These are phyloP conservation scores for Mallotus villosus DNA, from an alignment of 2,797 vertebrate species.

Conservation along the genomic window DNA sequence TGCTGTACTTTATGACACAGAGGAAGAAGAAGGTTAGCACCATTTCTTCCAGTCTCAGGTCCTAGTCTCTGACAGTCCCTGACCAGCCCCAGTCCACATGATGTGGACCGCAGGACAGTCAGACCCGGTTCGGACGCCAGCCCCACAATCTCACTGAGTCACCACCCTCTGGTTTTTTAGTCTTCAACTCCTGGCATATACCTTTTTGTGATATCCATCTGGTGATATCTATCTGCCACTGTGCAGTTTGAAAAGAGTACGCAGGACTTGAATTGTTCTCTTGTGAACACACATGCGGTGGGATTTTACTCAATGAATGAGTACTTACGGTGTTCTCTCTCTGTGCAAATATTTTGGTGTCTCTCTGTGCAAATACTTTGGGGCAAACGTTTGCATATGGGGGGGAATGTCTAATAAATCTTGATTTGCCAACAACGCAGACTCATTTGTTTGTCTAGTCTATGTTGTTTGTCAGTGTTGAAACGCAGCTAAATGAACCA, in stretches of 20 bases:
- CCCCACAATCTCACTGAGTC: constrained; percentile 2
- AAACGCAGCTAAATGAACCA: constrained; percentile 60
- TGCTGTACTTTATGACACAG: constrained; percentile 23
- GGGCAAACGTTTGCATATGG: constrained; percentile 26
- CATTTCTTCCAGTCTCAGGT: constrained; percentile 53
- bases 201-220: constrained; percentile 23
- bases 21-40: constrained; percentile 27
- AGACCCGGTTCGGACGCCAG: neutral
- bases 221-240: constrained; percentile 48
- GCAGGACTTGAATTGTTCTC: constrained; percentile 18
- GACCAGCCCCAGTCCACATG: constrained; percentile 16
- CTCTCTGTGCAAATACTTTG: constrained; percentile 44
- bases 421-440: constrained; percentile 53
- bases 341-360: constrained; percentile 39
- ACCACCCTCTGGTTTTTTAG: constrained; percentile 30
- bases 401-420: constrained; percentile 60
- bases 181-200: constrained; percentile 6
- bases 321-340: constrained; percentile 30
- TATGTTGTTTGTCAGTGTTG: constrained; percentile 61
- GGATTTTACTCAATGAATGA: neutral
- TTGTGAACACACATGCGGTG: neutral
- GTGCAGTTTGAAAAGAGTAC: constrained; percentile 50
- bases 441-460: constrained; percentile 58
- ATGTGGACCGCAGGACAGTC: constrained; percentile 19
- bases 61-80: constrained; percentile 17